Evolutionary conservation across 1,140 invertebrate species (phyloP).

Genomic region (Medauroidea extradentata): DNA sequence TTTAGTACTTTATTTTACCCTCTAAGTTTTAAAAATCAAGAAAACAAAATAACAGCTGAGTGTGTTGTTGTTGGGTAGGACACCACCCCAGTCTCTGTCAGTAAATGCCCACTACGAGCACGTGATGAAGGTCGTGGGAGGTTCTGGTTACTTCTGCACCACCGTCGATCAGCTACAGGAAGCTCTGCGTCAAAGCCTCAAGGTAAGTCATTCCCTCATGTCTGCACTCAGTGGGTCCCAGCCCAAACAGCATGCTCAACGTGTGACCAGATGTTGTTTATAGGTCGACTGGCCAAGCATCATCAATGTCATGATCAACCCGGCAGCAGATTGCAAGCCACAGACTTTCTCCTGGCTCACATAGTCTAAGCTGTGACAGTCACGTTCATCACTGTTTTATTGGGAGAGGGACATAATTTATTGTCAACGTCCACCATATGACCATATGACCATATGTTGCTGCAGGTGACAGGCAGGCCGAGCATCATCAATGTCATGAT

Average conservation of each 20-base stretch:
- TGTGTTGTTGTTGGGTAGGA: too few species aligned
- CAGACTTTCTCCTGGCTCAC: conserved; percentile 90
- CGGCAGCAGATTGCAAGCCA: conserved; percentile 80
- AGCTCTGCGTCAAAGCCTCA: conserved; percentile 62
- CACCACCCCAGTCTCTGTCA: conserved; percentile 74
- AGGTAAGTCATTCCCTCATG: too few species aligned
- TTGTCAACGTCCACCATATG: too few species aligned
- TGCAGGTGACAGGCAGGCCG: conserved; percentile 60
- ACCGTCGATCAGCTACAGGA: conserved; percentile 67
- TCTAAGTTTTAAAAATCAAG: too few species aligned
- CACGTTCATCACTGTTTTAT: too few species aligned
- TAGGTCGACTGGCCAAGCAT: conserved; percentile 70
- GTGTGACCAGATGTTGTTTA: too few species aligned
- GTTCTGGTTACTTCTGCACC: conserved; percentile 70
- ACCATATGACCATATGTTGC: too few species aligned
- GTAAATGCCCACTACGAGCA: conserved; percentile 82
- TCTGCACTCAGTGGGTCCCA: too few species aligned
- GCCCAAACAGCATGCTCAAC: too few species aligned
- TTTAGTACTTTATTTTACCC: too few species aligned
- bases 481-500: conserved; percentile 91
- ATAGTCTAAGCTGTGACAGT: conserved; percentile 83
- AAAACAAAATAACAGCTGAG: too few species aligned
- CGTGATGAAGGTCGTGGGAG: conserved; percentile 78
- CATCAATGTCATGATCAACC: conserved; percentile 88
- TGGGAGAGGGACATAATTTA: too few species aligned